These are phyloP conservation scores for Sinopyrophorus schimmeli DNA, from an alignment of 2,888 invertebrate genomes.

Conservation along the genomic window DNA sequence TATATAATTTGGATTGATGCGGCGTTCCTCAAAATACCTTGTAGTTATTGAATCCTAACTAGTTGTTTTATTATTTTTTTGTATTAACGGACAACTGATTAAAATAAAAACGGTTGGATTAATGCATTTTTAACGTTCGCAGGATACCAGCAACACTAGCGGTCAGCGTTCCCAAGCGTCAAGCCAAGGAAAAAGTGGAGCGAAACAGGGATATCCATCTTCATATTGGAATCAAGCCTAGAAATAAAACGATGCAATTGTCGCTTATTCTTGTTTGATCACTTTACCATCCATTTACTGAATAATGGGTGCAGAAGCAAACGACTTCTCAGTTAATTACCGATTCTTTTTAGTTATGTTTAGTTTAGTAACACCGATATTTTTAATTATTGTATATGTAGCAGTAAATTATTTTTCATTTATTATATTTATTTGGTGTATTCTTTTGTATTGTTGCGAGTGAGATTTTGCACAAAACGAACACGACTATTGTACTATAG, in stretches of 20 bases:
- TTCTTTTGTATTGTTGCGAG: too few species aligned
- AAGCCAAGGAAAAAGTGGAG: conserved; percentile 61
- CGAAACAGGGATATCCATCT: conserved; percentile 66
- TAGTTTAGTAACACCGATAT: conserved; percentile 34
- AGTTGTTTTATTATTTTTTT: too few species aligned
- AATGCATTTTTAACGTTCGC: conserved; percentile 36
- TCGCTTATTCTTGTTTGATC: conserved; percentile 18
- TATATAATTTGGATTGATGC: too few species aligned
- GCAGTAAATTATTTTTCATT: conserved; percentile 38
- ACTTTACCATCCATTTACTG: conserved; percentile 20
- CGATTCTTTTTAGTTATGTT: conserved; percentile 36
- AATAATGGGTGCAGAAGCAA: conserved; percentile 2
- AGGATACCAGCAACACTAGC: conserved; percentile 63
- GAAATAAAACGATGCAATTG: conserved; percentile 37
- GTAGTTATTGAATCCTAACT: too few species aligned
- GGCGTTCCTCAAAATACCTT: too few species aligned
- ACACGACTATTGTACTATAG: conserved; percentile 29
- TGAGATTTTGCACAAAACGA: conserved; percentile 38
- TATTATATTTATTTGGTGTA: conserved; percentile 35
- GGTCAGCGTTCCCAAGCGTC: conserved; percentile 59
- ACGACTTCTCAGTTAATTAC: conserved; percentile 21
- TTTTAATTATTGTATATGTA: conserved; percentile 34
- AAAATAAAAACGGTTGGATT: not conserved
- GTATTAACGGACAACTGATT: too few species aligned
- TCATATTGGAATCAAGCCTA: conserved; percentile 70